phyloP scores from a whole-genome alignment of 2,113 vertebrate species.

The Apteryx owenii region DNA sequence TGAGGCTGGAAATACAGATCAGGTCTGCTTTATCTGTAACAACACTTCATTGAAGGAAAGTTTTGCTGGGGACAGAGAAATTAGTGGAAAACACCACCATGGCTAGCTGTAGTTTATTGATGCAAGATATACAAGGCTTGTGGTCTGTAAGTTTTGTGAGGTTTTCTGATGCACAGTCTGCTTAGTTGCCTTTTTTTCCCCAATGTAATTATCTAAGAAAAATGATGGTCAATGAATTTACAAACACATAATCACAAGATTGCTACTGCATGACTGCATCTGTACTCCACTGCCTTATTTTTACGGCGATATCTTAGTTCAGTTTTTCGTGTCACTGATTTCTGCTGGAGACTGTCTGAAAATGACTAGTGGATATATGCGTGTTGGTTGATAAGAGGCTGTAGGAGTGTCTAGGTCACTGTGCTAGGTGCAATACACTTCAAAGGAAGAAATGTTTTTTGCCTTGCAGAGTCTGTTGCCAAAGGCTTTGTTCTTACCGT shows the following conservation, averaged over 20 bases:
- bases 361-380: neutral
- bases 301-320: neutral
- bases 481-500: neutral
- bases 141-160: neutral
- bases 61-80: neutral
- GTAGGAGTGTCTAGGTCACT: neutral
- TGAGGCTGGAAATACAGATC: neutral
- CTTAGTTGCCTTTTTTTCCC: neutral
- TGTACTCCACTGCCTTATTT: neutral
- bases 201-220: neutral
- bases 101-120: neutral
- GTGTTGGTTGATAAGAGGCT: neutral
- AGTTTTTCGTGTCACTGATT: neutral
- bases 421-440: neutral
- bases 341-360: neutral
- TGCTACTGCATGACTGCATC: neutral
- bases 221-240: neutral
- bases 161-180: neutral
- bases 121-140: neutral
- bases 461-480: neutral
- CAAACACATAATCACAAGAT: neutral
- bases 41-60: neutral
- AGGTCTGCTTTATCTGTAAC: neutral
- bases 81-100: neutral
- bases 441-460: neutral